Percentiles rank a stretch among this genome's conserved stretches.
Conservation (phyloP, 2,797 vertebrate genomes). For the Liasis olivaceus region DNA sequence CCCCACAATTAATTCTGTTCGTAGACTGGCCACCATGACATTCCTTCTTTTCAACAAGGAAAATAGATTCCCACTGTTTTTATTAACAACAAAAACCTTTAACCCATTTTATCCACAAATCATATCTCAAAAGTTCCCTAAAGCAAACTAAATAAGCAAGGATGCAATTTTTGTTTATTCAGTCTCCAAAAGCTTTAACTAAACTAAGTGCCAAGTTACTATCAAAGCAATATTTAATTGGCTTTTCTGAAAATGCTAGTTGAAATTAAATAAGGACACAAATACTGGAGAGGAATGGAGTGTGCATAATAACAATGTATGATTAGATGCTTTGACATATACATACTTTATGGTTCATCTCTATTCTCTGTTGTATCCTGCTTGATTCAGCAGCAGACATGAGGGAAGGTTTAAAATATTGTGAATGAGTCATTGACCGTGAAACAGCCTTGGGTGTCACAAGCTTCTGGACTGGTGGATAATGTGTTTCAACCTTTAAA, state of each 20-base stretch:
- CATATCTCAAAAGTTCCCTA: not conserved
- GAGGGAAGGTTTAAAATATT: constrained; percentile 91
- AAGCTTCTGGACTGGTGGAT: constrained; percentile 90
- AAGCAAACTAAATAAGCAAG: not conserved
- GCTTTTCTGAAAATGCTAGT: not conserved
- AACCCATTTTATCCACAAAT: not conserved
- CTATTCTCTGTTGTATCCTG: constrained; percentile 78
- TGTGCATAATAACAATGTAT: not conserved
- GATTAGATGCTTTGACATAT: constrained; percentile 3
- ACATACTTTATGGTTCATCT: constrained; percentile 83
- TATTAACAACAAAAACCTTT: not conserved
- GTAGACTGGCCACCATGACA: not conserved
- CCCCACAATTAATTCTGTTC: not conserved
- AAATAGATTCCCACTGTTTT: not conserved
- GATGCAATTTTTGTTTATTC: not conserved
- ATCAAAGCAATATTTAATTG: not conserved
- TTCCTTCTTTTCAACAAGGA: not conserved
- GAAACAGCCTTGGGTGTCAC: constrained; percentile 81
- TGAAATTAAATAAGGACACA: not conserved
- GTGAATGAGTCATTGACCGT: constrained; percentile 78
- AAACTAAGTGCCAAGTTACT: not conserved
- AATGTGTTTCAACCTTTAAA: constrained; percentile 81
- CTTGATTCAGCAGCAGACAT: constrained; percentile 79
- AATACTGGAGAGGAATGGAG: not conserved
- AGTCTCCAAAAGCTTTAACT: not conserved